Evolutionary conservation across 37 sponge, comb jelly and placozoan genomes (phyloP), one percentile per base, ranked within the genome.

Genomic region (Cliona cf. orientalis): DNA sequence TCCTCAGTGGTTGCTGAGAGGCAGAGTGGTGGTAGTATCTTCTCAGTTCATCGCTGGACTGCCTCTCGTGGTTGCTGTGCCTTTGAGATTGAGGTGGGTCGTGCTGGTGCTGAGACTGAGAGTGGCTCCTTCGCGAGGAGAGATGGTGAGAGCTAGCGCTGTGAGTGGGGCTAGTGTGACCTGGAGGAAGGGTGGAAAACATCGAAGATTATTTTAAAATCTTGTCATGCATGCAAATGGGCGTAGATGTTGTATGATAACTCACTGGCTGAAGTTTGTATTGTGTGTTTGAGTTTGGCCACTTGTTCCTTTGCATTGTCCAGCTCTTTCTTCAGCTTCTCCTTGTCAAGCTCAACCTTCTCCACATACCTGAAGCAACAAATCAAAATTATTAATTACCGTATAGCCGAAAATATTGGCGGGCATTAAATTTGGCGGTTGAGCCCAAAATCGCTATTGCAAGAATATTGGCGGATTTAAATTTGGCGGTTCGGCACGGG

Each of bases 1-100:
- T n/a, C n/a, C n/a, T n/a, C n/a, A n/a, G n/a, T n/a, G 28, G 46
- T 33, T 63, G 75, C 45, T 83, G 78, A 5, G 58, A 55, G 34
- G 69, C 32, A 22, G 65, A 5, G n/a, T 55, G 14, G 21, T 78
- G 72, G 37, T 28, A 43, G 40, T 46, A 26, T 11, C 68, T 46
- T 38, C 9, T n/a, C 57, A 5, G 43, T 70, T 72, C 39, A 28
- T 55, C 38, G 19, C 60, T 29, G 38, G 49, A 9, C 14, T 21
- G 79, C 9, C 25, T 66, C 23, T 61, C 32, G 26, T 43, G 71
- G 71, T 44, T 2, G 38, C 69, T 60, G 61, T 71, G 42, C 19
- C 71, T 71, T 32, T 81, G 81, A 57, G 22, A 36, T 42, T 58
- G 58, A 19, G 28, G 69, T 26, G 42, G 39, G 17, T 38, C 1